Percentiles rank a stretch among this genome's conserved stretches.
phyloP scores from a whole-genome alignment of 2,797 vertebrate genomes.

The Amblyraja radiata region DNA sequence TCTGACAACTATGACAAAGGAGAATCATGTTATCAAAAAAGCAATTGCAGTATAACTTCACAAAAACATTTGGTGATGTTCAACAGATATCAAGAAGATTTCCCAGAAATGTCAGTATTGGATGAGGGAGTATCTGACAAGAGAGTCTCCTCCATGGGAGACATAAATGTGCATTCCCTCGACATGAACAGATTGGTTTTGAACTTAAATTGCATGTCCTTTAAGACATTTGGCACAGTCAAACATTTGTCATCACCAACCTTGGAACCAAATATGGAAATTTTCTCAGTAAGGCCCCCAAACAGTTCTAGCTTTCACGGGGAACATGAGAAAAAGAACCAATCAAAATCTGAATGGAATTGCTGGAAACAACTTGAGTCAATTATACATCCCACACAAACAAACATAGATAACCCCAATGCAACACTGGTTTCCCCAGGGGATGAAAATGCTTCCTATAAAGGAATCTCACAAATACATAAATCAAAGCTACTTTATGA shows the following conservation, averaged over 20 bases:
- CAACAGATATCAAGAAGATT: not conserved
- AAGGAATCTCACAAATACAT: not conserved
- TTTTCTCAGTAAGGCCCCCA: not conserved
- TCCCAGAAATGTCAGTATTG: not conserved
- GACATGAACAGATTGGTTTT: not conserved
- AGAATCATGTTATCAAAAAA: not conserved
- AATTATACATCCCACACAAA: not conserved
- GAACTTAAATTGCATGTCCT: constrained; percentile 29
- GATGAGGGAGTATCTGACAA: not conserved
- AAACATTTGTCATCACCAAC: constrained; percentile 20
- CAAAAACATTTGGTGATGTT: not conserved
- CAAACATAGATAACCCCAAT: not conserved
- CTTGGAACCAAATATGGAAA: not conserved
- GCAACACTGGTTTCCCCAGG: not conserved
- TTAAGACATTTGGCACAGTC: constrained; percentile 23
- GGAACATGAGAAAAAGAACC: not conserved
- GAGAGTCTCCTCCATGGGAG: not conserved
- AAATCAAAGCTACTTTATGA: not conserved
- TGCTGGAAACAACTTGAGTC: not conserved
- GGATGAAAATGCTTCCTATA: not conserved
- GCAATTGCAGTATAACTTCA: not conserved
- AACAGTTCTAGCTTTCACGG: not conserved
- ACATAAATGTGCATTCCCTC: not conserved
- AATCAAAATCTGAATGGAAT: not conserved
- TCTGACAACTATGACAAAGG: not conserved